Base-by-base conservation (phyloP, 2,113 vertebrate species). In the Eulemur macaco region DNA sequence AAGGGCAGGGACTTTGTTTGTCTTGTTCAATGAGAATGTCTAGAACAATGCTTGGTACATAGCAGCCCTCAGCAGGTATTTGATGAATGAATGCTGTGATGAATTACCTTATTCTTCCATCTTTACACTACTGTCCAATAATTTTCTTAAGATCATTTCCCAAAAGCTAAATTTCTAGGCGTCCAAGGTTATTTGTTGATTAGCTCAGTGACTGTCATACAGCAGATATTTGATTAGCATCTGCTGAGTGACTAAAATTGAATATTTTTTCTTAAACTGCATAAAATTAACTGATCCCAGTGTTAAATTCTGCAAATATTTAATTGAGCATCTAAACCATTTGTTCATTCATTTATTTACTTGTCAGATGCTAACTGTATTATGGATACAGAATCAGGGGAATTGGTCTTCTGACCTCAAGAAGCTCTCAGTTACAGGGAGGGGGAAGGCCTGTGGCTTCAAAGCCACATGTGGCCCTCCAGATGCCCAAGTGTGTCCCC, bases 281-380 rank as follows among this genome's bases (percentile, higher is more conserved):
- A 91, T 42, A 37, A 86, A 77, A 82, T 88, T 95, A 97, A 86
- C 39, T 66, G 63, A 91, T 77, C 96, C 54, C 54, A 91, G 52
- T 58, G 96, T 97, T 97, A 86, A 97, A 76, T 91, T 89, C 31
- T 81, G 15, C 37, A 68, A 87, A 3, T 58, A 89, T 91, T 96
- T 86, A 58, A 93, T 52, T 95, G 60, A 95, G 42, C 21, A 74
- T 89, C 21, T 58, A 89, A 91, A 68, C 18, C 25, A 68, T 80
- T 90, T 81, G 29, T 90, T 83, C 71, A 73, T 91, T 81, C 42
- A 63, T 84, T 89, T 56, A 89, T 76, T 95, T 77, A 69, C 37
- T 88, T 81, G 82, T 45, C 45, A 93, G 60, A 69, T 11, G 86
- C 42, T 90, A 85, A n/a, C 37, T 93, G 21, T 11, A 68, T 82